A percentile compares a stretch with the other conserved stretches of the same genome.
phyloP scores from a whole-genome alignment of 2,888 invertebrate species.

The Acheta domesticus region DNA sequence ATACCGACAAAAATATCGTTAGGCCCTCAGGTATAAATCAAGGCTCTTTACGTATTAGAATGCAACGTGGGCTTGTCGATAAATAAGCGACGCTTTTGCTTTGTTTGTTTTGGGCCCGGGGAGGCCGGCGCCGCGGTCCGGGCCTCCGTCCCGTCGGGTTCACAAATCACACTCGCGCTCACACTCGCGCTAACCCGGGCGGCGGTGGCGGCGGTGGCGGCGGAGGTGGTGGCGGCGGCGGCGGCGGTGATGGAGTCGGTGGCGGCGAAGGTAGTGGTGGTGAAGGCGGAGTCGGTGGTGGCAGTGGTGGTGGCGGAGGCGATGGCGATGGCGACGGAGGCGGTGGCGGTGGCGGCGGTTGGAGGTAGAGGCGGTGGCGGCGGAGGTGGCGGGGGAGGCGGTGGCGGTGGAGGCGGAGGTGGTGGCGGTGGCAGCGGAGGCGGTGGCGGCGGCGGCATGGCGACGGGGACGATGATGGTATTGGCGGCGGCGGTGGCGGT shows the following conservation, averaged over 20 bases:
- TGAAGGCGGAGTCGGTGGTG: neutral
- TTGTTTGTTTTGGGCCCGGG: neutral
- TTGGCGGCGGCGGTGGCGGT: too few species aligned
- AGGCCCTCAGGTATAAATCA: neutral
- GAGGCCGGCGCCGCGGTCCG: neutral
- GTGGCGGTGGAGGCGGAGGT: too few species aligned
- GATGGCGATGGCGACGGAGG: too few species aligned
- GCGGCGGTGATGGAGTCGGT: neutral
- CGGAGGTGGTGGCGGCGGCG: too few species aligned
- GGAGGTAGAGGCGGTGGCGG: too few species aligned
- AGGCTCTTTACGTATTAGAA: conserved; percentile 18
- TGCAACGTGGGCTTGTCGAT: conserved; percentile 2
- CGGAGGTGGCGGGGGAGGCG: too few species aligned
- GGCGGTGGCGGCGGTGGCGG: neutral
- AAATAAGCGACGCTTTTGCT: conserved; percentile 18
- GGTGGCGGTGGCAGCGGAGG: too few species aligned
- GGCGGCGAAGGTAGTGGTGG: neutral
- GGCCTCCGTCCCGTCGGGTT: neutral
- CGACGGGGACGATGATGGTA: too few species aligned
- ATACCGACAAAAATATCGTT: conserved; percentile 10
- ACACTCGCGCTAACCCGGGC: too few species aligned
- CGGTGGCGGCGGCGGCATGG: too few species aligned
- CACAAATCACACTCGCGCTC: neutral
- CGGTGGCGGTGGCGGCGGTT: too few species aligned
- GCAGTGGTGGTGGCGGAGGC: neutral